These are phyloP conservation scores for Pituophis catenifer DNA, from an alignment of 2,113 vertebrate species.

Conservation along the genomic window DNA sequence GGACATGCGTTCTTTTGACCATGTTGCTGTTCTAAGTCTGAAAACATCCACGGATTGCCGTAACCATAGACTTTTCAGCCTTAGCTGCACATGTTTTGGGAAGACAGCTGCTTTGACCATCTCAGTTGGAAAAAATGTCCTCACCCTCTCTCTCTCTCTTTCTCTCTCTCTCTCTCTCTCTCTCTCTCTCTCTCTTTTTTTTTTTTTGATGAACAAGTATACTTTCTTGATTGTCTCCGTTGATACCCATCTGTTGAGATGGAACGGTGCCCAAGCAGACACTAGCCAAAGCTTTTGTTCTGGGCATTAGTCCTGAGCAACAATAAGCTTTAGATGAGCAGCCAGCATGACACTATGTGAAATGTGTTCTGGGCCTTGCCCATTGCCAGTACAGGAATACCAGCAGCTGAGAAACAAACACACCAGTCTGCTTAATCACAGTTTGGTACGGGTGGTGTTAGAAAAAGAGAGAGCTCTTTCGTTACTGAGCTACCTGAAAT, in stretches of 20 bases:
- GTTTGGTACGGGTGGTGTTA: constrained; percentile 1
- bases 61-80: constrained; percentile 50
- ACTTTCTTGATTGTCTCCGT: constrained; percentile 63
- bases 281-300: constrained; percentile 66
- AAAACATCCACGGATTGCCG: constrained; percentile 35
- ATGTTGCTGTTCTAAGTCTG: constrained; percentile 1
- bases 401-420: constrained; percentile 49
- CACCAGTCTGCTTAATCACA: constrained; percentile 17
- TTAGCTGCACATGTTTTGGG: constrained; percentile 41
- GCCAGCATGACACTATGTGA: constrained; percentile 47
- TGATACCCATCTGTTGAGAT: constrained; percentile 64
- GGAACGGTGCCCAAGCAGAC: constrained; percentile 59
- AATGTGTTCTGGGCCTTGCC: constrained; percentile 39
- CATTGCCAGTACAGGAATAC: constrained; percentile 34
- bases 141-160: constrained; percentile 8
- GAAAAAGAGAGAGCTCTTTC: neutral
- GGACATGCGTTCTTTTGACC: neutral
- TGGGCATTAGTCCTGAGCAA: constrained; percentile 56
- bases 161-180: too few relatives aligned
- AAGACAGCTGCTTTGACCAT: constrained; percentile 66
- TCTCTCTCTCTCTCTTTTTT: too few relatives aligned
- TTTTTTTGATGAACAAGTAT: constrained; percentile 61
- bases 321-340: constrained; percentile 58
- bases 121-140: constrained; percentile 64
- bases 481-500: constrained; percentile 20